Percentiles rank a stretch among this genome's conserved stretches.
phyloP scores from a whole-genome alignment of 2,113 vertebrate species.

The Rhineura floridana region DNA sequence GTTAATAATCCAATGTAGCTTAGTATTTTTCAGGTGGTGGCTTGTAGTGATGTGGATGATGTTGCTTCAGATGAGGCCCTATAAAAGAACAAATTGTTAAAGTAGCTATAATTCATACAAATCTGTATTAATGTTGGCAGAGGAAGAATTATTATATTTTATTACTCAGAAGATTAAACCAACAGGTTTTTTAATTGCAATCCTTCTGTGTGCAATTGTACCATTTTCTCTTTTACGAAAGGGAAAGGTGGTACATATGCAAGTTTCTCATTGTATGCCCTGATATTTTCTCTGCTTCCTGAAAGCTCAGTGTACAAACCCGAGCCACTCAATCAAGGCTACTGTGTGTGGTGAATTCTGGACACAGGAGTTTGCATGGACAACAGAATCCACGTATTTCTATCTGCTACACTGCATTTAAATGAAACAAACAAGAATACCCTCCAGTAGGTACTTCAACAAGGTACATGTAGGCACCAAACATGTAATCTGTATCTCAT shows the following conservation, averaged over 20 bases:
- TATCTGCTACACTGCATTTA: not conserved
- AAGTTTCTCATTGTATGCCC: not conserved
- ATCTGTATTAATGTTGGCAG: not conserved
- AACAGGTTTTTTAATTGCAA: not conserved
- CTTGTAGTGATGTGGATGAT: slow-evolving; percentile 83
- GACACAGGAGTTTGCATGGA: not conserved
- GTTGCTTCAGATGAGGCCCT: slow-evolving; percentile 88
- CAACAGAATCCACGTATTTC: not conserved
- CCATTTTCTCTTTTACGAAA: not conserved
- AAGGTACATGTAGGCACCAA: no score
- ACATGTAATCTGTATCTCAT: not conserved
- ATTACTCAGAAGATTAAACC: not conserved
- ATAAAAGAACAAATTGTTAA: slow-evolving; percentile 24
- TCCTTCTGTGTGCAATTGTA: not conserved
- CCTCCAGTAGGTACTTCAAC: not conserved
- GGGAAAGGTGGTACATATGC: not conserved
- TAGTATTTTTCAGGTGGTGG: slow-evolving; percentile 85
- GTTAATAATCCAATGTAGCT: slow-evolving; percentile 40
- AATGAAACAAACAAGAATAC: not conserved
- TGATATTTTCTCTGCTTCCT: not conserved
- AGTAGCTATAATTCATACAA: not conserved
- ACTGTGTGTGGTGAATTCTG: not conserved
- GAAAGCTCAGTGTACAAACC: no score
- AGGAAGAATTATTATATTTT: not conserved
- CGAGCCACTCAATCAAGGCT: not conserved